Evolutionary conservation across 2,797 vertebrate genomes (phyloP), one percentile per base, ranked within the genome.

Genomic region (Poecilia wingei): DNA sequence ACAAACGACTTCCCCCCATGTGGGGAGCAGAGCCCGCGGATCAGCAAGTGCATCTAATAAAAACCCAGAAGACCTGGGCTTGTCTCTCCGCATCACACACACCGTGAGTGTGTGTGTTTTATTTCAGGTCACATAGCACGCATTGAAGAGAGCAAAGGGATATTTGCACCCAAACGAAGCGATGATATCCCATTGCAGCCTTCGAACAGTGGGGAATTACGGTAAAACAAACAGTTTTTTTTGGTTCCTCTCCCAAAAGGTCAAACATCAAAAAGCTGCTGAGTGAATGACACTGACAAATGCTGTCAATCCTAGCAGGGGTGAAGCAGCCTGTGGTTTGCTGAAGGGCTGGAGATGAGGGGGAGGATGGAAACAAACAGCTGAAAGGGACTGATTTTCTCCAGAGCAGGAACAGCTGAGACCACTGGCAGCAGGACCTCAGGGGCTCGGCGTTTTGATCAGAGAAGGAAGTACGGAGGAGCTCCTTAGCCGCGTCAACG

Each of bases 251-350:
- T 84, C 79, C 76, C 53, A 59, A 85, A 93, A 90, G 92, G 89
- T 93, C 91, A 91, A 81, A 89, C 86, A 90, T 93, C 90, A 93
- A 83, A 89, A 88, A 88, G 84, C 90, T 76, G 87, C 84, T 84
- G 87, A 87, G 76, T 89, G 92, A 94, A 77, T 90, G 92, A 90
- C 90, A 87, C 79, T 92, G 93, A 92, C 93, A 95, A 91, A 92
- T 94, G 93, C 88, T 86, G 87, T 91, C 91, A 88, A 77, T 87
- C 74, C 82, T 83, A 22, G 87, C 33, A 75, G 87, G 89, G 89
- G 69, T 87, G 88, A 86, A 76, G 76, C 78, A 82, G 89, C 83
- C 64, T 72, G 78, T 88, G 89, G 80, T 87, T 72, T 81, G 83
- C 68, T 72, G 46, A 71, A 55, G 70, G 77, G 81, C 5, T 71